phyloP scores from a whole-genome alignment of 2,888 invertebrate genomes.

The Ypsolopha scabrella region DNA sequence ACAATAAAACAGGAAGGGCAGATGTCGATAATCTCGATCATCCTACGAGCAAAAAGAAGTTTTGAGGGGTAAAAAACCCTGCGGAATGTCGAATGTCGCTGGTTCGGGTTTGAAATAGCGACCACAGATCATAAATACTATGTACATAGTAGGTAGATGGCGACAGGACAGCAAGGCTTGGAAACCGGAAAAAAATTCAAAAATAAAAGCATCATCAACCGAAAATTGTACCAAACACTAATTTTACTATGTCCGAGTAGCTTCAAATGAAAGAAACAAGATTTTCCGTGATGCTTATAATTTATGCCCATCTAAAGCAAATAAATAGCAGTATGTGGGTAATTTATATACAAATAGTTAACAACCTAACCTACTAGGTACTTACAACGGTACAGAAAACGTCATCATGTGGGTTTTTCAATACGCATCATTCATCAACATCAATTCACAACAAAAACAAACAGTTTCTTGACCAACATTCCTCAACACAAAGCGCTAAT shows the following conservation, averaged over 20 bases:
- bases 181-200: background rate
- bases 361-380: no score
- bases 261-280: no score
- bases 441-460: background rate
- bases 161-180: no score
- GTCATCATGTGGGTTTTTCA: no score
- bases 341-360: no score
- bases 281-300: no score
- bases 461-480: background rate
- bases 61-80: background rate
- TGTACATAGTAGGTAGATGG: background rate
- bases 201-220: background rate
- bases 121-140: no score
- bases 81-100: background rate
- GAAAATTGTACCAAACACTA: no score
- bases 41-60: background rate
- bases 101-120: background rate
- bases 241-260: no score
- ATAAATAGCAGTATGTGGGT: no score
- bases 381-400: no score
- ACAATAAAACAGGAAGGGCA: conserved; percentile 40
- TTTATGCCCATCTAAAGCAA: no score
- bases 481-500: conserved; percentile 43
- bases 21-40: conserved; percentile 36
- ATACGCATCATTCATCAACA: background rate